Percentiles rank a stretch among this genome's conserved stretches.
Conservation (phyloP, 2,113 vertebrate species). For the Bos indicus region DNA sequence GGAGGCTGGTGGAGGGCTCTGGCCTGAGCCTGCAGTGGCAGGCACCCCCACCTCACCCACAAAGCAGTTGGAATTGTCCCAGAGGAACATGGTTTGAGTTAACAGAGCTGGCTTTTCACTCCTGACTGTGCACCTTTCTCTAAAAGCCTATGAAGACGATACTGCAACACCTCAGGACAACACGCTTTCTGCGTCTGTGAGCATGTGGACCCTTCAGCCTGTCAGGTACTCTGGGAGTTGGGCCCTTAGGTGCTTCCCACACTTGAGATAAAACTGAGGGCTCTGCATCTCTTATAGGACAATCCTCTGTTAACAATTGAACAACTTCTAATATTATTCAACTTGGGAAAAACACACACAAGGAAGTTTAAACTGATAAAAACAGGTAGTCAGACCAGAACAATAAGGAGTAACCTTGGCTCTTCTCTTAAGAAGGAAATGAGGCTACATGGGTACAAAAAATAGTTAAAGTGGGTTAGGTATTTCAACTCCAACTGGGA, state of each 20-base stretch:
- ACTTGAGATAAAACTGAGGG: background rate
- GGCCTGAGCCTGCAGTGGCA: rapidly evolving
- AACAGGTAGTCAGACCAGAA: background rate
- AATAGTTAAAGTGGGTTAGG: background rate
- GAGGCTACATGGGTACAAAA: rapidly evolving
- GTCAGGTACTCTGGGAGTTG: background rate
- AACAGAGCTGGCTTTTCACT: background rate
- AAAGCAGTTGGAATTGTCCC: background rate
- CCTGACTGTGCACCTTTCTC: background rate
- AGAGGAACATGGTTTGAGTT: background rate
- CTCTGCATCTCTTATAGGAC: background rate
- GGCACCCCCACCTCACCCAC: no score
- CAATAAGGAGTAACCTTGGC: no score
- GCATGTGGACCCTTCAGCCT: background rate
- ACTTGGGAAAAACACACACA: background rate
- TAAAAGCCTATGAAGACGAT: background rate
- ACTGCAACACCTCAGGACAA: rapidly evolving
- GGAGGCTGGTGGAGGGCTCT: background rate
- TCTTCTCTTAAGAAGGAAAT: background rate
- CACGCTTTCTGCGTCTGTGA: no score
- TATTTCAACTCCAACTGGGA: background rate
- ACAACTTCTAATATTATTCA: background rate
- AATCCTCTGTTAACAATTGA: background rate
- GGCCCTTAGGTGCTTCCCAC: background rate
- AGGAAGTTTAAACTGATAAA: background rate